phyloP scores from a whole-genome alignment of 2,888 invertebrate species.

The Torymus aiolomorphi region DNA sequence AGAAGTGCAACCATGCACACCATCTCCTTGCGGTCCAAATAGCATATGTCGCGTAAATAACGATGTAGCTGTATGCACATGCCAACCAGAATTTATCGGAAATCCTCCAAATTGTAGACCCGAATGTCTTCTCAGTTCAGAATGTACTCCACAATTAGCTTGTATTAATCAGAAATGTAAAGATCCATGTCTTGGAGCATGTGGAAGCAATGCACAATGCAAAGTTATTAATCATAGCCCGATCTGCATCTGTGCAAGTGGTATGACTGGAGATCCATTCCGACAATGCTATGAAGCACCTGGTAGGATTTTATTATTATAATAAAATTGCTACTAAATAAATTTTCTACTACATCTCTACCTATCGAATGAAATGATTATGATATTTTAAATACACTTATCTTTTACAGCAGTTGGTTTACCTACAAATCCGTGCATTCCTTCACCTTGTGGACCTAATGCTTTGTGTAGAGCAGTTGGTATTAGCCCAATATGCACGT shows the following conservation, averaged over 20 bases:
- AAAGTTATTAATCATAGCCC: slow-evolving; percentile 77
- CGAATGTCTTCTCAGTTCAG: slow-evolving; percentile 75
- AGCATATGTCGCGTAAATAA: slow-evolving; percentile 76
- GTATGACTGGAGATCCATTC: slow-evolving; percentile 75
- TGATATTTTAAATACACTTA: no score
- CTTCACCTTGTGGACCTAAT: slow-evolving; percentile 84
- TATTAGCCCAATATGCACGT: slow-evolving; percentile 71
- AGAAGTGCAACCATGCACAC: slow-evolving; percentile 72
- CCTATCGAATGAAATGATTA: no score
- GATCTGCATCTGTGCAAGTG: slow-evolving; percentile 74
- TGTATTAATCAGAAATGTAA: slow-evolving; percentile 78
- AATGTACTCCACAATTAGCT: slow-evolving; percentile 75
- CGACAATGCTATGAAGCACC: slow-evolving; percentile 74
- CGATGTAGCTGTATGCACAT: slow-evolving; percentile 76
- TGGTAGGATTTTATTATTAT: slow-evolving; percentile 56
- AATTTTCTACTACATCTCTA: no score
- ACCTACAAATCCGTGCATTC: slow-evolving; percentile 59
- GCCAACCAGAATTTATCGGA: slow-evolving; percentile 74
- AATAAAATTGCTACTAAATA: no score
- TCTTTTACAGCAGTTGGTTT: no score
- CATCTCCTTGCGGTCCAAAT: slow-evolving; percentile 77
- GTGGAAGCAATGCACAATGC: slow-evolving; percentile 77
- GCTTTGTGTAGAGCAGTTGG: slow-evolving; percentile 86
- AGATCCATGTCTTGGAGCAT: slow-evolving; percentile 77
- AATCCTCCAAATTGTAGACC: slow-evolving; percentile 76